A percentile compares a stretch with the other conserved stretches of the same genome.
Conservation (phyloP, 2,113 vertebrate species). For the Sclerurus mexicanus region DNA sequence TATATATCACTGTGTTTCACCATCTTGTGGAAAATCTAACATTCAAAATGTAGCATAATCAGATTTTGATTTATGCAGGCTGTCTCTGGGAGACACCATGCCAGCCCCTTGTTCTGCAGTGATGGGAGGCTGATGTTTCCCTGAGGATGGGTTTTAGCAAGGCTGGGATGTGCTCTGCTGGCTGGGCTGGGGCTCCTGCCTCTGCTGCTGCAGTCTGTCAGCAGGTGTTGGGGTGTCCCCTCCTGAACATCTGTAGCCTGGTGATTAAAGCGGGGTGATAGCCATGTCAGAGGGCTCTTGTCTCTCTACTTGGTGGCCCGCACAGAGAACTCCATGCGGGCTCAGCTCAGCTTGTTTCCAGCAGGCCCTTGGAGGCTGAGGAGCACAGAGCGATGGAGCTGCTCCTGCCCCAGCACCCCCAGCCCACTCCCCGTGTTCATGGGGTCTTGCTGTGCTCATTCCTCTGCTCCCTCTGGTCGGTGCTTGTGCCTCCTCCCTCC, state of each 20-base stretch:
- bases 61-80: neutral
- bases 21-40: slow-evolving; percentile 12
- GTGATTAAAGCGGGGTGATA: accelerated
- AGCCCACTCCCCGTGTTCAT: accelerated
- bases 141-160: neutral
- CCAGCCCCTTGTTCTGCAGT: neutral
- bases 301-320: accelerated
- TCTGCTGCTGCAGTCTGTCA: neutral
- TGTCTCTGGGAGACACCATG: neutral
- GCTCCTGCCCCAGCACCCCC: neutral
- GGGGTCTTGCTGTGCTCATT: accelerated
- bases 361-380: neutral
- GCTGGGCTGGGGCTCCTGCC: neutral
- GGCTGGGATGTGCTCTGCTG: neutral
- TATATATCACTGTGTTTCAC: neutral
- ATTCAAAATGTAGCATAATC: neutral
- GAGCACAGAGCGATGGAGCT: neutral
- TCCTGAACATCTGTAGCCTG: neutral
- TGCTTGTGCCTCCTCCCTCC: neutral
- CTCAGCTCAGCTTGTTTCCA: neutral
- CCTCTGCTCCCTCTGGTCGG: accelerated
- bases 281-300: accelerated
- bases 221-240: neutral
- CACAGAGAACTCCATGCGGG: accelerated
- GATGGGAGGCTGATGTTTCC: neutral